A percentile compares a stretch with the other conserved stretches of the same genome.
phyloP scores from a whole-genome alignment of 2,113 vertebrate species.

The Brachionichthys hirsutus region DNA sequence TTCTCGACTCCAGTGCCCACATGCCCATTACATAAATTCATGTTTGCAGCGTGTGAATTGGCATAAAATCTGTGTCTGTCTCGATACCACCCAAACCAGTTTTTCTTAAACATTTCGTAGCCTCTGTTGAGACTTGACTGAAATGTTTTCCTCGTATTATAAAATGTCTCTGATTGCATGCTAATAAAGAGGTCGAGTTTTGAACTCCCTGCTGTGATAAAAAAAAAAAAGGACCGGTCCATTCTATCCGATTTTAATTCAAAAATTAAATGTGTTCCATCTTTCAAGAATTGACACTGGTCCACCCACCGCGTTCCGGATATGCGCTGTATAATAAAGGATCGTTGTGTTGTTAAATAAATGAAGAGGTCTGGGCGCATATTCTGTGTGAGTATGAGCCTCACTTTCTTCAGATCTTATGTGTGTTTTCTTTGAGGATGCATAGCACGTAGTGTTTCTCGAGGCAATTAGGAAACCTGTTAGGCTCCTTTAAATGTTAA shows the following conservation, averaged over 20 bases:
- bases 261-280: no score
- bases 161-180: slow-evolving; percentile 12
- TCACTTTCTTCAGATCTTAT: background rate
- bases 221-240: no score
- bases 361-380: no score
- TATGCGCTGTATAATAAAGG: slow-evolving; percentile 4
- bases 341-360: background rate
- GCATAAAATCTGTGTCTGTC: slow-evolving; percentile 24
- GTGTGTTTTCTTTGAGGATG: slow-evolving; percentile 36
- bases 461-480: slow-evolving; percentile 28
- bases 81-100: slow-evolving; percentile 11
- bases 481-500: slow-evolving; percentile 34
- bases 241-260: no score
- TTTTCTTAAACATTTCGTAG: no score
- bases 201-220: no score
- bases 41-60: no score
- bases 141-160: slow-evolving; percentile 19
- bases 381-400: background rate
- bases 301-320: background rate
- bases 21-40: slow-evolving; percentile 16
- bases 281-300: background rate
- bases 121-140: slow-evolving; percentile 14
- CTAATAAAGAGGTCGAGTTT: slow-evolving; percentile 13
- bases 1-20: slow-evolving; percentile 4
- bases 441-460: slow-evolving; percentile 23